A percentile compares a stretch with the other conserved stretches of the same genome.
phyloP scores from a whole-genome alignment of 2,797 vertebrate genomes.

The Zalophus californianus region DNA sequence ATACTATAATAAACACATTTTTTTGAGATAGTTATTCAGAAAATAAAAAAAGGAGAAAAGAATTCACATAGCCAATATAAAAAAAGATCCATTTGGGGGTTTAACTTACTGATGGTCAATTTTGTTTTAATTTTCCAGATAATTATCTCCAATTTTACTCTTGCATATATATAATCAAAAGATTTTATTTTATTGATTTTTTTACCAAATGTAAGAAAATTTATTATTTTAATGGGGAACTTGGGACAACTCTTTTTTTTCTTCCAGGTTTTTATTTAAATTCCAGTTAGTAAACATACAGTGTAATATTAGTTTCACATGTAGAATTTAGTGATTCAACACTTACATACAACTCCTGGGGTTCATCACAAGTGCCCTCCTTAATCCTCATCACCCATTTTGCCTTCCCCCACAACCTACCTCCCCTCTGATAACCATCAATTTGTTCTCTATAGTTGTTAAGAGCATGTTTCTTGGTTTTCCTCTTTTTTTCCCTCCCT shows the following conservation, averaged over 20 bases:
- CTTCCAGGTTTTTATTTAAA: not conserved
- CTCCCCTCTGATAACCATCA: not conserved
- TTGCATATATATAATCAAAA: constrained; percentile 17
- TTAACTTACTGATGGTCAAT: constrained; percentile 1
- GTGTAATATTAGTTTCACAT: not conserved
- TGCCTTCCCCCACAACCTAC: not conserved
- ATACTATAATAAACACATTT: not conserved
- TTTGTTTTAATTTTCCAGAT: constrained; percentile 50
- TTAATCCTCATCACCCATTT: not conserved
- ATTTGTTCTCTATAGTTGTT: not conserved
- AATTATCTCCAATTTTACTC: constrained; percentile 49
- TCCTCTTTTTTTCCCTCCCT: not conserved
- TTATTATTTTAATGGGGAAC: not conserved
- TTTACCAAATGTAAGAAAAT: not conserved
- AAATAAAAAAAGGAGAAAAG: not conserved
- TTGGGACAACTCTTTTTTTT: not conserved
- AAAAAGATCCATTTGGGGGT: not conserved
- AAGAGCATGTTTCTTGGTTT: not conserved
- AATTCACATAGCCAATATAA: not conserved
- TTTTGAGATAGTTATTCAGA: not conserved
- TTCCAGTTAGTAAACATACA: not conserved
- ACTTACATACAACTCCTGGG: not conserved
- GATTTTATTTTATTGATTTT: not conserved
- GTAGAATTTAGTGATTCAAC: not conserved
- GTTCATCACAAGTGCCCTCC: not conserved